Base-by-base conservation (phyloP, 2,797 vertebrate genomes). In the Pseudochaenichthys georgianus region DNA sequence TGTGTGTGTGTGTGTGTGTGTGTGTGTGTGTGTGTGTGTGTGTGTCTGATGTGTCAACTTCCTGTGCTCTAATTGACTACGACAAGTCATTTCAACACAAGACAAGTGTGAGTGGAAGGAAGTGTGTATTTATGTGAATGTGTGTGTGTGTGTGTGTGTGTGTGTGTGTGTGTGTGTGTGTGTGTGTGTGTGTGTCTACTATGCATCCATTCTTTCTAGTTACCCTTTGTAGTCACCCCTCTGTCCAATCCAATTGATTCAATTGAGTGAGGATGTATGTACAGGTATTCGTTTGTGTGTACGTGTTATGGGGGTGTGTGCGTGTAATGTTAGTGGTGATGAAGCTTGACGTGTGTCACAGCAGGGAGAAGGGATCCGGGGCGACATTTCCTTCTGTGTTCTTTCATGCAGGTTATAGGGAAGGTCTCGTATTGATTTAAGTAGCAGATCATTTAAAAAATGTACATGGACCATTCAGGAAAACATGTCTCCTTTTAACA, bases 361-460 rank as follows among this genome's bases (percentile, higher is more conserved):
- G 57, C 31, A 9, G 4, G 10, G 34, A 47, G 50, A 23, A 51
- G 58, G n/a, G 38, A 66, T 60, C 9, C 9, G 51, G 69, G 61
- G 51, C 11, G 0, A 51, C n/a, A 43, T 47, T 63, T 52, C 50
- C 72, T 77, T 38, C 34, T 38, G 7, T 9, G 77, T 68, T 74
- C 74, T 43, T 55, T 80, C 79, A 84, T 70, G 82, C 84, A 90
- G 64, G 75, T 80, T 78, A 77, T 76, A 50, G 64, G 63, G 72
- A 73, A 73, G 70, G 48, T 76, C 60, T 21, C 31, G 46, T 70
- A 82, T 87, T 64, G 86, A 83, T 86, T 82, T 71, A 76, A 79
- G 78, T 77, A 86, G 74, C 61, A 82, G 78, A 85, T 84, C 82
- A 88, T 84, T 80, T 78, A 86, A 86, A 62, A 81, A 73, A 80